phyloP scores from a whole-genome alignment of 2,888 invertebrate species.

The Agrotis ipsilon region DNA sequence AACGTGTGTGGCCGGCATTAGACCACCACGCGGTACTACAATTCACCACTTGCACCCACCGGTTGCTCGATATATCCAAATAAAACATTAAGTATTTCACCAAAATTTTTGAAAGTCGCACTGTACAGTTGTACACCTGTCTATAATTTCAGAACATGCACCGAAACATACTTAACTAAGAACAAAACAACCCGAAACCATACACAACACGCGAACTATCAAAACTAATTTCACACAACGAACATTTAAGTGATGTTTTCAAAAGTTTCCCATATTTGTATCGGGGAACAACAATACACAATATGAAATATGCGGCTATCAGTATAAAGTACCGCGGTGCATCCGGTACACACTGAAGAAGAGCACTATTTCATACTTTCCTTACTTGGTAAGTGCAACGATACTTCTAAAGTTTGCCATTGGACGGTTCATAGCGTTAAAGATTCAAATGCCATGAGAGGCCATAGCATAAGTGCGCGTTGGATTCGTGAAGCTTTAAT shows the following conservation, averaged over 20 bases:
- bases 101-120: background rate
- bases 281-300: slow-evolving; percentile 54
- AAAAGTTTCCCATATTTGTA: slow-evolving; percentile 59
- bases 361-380: slow-evolving; percentile 75
- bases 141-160: slow-evolving; percentile 6
- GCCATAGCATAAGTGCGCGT: no score
- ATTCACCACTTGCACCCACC: no score
- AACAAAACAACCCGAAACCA: slow-evolving; percentile 45
- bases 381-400: slow-evolving; percentile 69
- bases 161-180: slow-evolving; percentile 28
- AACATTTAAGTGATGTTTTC: slow-evolving; percentile 56
- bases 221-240: slow-evolving; percentile 57
- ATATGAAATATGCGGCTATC: slow-evolving; percentile 64
- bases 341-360: slow-evolving; percentile 63
- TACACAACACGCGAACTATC: slow-evolving; percentile 49
- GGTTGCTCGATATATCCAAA: background rate
- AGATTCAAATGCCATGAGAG: slow-evolving; percentile 68
- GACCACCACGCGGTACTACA: no score
- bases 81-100: background rate
- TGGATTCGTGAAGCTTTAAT: no score
- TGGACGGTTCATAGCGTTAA: slow-evolving; percentile 65
- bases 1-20: no score
- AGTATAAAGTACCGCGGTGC: slow-evolving; percentile 65
- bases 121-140: no score
- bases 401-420: slow-evolving; percentile 75